phyloP scores from a whole-genome alignment of 2,113 vertebrate genomes.

The Thymallus thymallus region DNA sequence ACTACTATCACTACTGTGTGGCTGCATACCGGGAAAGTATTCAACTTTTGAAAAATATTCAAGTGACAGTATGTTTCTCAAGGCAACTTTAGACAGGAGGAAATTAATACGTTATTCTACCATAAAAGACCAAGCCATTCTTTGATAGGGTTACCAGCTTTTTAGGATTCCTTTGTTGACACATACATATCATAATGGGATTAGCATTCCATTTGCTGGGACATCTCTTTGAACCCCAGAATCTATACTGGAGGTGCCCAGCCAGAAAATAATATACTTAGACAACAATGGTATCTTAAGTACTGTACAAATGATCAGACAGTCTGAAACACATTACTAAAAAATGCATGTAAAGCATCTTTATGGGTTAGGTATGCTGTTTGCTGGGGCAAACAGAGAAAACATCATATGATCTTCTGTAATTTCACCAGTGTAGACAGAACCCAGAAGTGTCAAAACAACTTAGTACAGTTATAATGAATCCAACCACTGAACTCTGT shows the following conservation, averaged over 20 bases:
- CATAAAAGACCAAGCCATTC: slow-evolving; percentile 39
- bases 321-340: slow-evolving; percentile 75
- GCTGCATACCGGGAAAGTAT: not conserved
- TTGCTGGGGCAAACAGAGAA: slow-evolving; percentile 59
- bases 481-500: not conserved
- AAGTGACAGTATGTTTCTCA: slow-evolving; percentile 62
- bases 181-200: slow-evolving; percentile 73
- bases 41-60: slow-evolving; percentile 64
- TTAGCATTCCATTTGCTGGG: slow-evolving; percentile 71
- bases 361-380: slow-evolving; percentile 54
- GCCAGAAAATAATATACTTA: slow-evolving; percentile 76
- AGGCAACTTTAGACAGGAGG: slow-evolving; percentile 40
- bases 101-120: slow-evolving; percentile 56
- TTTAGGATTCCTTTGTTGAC: slow-evolving; percentile 66
- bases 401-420: slow-evolving; percentile 28
- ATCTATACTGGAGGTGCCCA: slow-evolving; percentile 74
- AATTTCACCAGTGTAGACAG: not conserved
- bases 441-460: not conserved
- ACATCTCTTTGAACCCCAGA: slow-evolving; percentile 57
- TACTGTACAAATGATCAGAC: slow-evolving; percentile 74
- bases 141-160: slow-evolving; percentile 46
- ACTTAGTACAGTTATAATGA: not conserved
- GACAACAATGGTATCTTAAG: slow-evolving; percentile 74
- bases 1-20: too few relatives aligned
- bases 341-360: slow-evolving; percentile 69